Conservation (phyloP, 2,888 invertebrate genomes). For the Cataglyphis livida region DNA sequence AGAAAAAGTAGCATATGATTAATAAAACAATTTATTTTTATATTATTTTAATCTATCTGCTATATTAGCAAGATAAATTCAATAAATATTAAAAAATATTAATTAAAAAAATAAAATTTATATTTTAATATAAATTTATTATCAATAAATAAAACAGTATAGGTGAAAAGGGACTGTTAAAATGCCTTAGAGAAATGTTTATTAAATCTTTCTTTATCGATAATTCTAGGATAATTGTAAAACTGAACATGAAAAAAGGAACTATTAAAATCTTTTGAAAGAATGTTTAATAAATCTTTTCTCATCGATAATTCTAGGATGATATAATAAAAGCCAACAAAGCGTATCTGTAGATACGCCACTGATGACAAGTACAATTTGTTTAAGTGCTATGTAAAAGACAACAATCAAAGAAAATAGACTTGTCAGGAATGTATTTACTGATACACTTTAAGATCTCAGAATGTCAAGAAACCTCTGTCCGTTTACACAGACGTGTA, state of each 20-base stretch:
- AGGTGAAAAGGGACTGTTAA: not conserved
- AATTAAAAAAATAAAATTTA: not conserved
- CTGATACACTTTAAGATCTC: not conserved
- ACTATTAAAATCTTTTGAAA: not conserved
- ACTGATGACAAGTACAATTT: too few species aligned
- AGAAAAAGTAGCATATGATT: not conserved
- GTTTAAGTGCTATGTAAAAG: not conserved
- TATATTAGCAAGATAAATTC: not conserved
- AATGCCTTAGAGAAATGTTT: not conserved
- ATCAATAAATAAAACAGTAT: not conserved
- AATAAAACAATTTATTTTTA: not conserved
- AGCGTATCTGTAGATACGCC: too few species aligned
- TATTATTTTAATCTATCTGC: not conserved
- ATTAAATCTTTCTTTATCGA: not conserved
- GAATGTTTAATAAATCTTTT: not conserved
- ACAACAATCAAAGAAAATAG: not conserved
- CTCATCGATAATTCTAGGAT: slow-evolving; percentile 1
- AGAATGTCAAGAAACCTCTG: not conserved
- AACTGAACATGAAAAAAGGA: not conserved
- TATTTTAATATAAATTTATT: not conserved
- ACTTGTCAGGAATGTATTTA: not conserved
- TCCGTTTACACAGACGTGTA: not conserved
- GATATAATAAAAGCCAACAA: slow-evolving; percentile 16
- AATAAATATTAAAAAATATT: not conserved
- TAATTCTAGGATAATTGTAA: slow-evolving; percentile 5